phyloP scores from a whole-genome alignment of 2,113 vertebrate genomes.

The Elephantulus edwardii region DNA sequence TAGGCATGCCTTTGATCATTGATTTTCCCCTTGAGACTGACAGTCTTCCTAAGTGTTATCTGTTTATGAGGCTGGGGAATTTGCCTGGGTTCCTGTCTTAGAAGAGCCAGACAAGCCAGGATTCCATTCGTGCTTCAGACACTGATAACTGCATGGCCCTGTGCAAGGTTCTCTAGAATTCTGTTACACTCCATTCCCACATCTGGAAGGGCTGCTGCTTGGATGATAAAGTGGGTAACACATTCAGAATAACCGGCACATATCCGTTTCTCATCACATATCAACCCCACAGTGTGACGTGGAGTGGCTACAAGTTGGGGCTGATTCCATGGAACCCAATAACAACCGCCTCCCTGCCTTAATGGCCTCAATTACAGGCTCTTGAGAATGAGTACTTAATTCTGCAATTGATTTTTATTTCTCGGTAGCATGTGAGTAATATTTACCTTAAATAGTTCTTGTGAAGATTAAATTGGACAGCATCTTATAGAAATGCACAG shows the following conservation, averaged over 20 bases:
- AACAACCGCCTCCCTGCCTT: not conserved
- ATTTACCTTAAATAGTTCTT: not conserved
- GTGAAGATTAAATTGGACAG: not conserved
- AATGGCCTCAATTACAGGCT: not conserved
- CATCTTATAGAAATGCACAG: not conserved
- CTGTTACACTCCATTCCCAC: not conserved
- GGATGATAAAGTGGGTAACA: not conserved
- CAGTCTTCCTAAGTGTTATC: not conserved
- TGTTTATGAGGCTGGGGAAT: not conserved
- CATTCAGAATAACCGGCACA: not conserved
- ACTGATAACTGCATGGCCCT: not conserved
- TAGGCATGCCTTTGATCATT: conserved; percentile 47
- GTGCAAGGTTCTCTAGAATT: conserved; percentile 13
- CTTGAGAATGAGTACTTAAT: not conserved
- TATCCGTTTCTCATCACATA: not conserved
- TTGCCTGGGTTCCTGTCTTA: not conserved
- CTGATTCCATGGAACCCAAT: not conserved
- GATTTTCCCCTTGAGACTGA: conserved; percentile 32
- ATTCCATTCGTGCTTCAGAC: not conserved
- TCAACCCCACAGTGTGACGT: too few species aligned
- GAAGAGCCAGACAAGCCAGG: not conserved
- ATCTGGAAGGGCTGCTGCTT: not conserved
- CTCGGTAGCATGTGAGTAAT: not conserved
- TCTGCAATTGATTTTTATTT: not conserved
- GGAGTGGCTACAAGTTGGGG: not conserved